Evolutionary conservation across 1,140 invertebrate genomes (phyloP), one percentile per base, ranked within the genome.

Genomic region (Aphidius gifuensis): DNA sequence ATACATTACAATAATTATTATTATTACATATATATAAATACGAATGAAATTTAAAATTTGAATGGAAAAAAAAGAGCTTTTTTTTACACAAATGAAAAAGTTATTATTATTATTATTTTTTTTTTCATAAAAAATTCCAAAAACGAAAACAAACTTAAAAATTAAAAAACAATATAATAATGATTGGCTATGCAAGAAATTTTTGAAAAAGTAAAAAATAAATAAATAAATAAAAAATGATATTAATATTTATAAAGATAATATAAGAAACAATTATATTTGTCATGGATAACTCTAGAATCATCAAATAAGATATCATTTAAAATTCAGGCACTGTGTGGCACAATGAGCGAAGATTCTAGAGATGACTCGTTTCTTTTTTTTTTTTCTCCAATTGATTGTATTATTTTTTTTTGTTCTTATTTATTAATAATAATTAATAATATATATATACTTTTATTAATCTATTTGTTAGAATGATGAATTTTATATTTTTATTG

Each of bases 271-370:
- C 23, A 32, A 32, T 32, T 32, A 32, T 32, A 32, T 32, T 32
- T 32, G 23, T 32, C 23, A 32, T 32, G 23, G 23, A 32, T 32
- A 32, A 32, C 23, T 32, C 23, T 49, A 49, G 9, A 23, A 7
- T n/a, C 6, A 53, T 39, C 11, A 32, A 53, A 53, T 6, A 39
- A 53, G 38, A 32, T 32, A 53, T 32, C 50, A 53, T 53, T 32
- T 53, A 32, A 32, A 32, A 32, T 51, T 60, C 42, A 61, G 60
- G 60, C 60, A 61, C 60, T 54, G 51, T 9, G 43, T 32, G 60
- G 60, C 45, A 56, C 39, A 32, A 53, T 53, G 50, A 53, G 38
- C 48, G 58, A 59, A 23, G 46, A 42, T 59, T 40, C 38, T 59
- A 11, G 32, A 59, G 39, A 61, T 56, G 54, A 42, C 43, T 43